Conservation (phyloP, 2,888 invertebrate genomes). For the Protophormia terraenovae region DNA sequence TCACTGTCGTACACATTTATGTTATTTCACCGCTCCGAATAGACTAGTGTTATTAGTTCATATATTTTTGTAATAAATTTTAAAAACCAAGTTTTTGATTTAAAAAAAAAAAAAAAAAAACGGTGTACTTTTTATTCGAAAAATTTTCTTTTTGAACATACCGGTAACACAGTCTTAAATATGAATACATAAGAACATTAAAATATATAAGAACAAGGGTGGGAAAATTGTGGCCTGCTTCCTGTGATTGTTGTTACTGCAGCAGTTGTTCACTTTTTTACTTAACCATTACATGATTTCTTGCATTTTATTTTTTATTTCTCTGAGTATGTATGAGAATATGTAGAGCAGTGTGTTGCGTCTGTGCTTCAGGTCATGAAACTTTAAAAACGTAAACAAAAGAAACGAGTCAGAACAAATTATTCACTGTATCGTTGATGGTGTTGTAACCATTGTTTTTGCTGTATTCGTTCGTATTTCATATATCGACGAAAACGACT, state of each 20-base stretch:
- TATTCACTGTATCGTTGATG: slow-evolving; percentile 34
- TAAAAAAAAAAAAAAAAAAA: no score
- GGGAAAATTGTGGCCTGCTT: slow-evolving; percentile 41
- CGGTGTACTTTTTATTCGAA: no score
- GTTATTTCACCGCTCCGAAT: no score
- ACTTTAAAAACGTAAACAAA: slow-evolving; percentile 79
- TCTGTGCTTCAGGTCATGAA: slow-evolving; percentile 74
- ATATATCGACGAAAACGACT: slow-evolving; percentile 37
- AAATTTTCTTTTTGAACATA: no score
- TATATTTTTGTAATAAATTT: no score
- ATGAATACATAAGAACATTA: no score
- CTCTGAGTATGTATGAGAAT: slow-evolving; percentile 20
- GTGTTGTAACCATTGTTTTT: slow-evolving; percentile 15
- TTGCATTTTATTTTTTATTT: no score
- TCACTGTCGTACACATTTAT: no score
- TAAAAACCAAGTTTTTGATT: no score
- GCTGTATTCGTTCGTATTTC: slow-evolving; percentile 3
- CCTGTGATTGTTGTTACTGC: neutral
- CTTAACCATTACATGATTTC: slow-evolving; percentile 51
- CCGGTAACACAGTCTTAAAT: no score
- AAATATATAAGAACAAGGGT: neutral
- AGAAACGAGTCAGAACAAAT: slow-evolving; percentile 70
- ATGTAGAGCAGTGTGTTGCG: slow-evolving; percentile 66
- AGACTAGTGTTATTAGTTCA: no score
- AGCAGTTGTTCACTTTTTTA: neutral